phyloP scores from a whole-genome alignment of 2,113 vertebrate species.

The Chaetura pelagica region DNA sequence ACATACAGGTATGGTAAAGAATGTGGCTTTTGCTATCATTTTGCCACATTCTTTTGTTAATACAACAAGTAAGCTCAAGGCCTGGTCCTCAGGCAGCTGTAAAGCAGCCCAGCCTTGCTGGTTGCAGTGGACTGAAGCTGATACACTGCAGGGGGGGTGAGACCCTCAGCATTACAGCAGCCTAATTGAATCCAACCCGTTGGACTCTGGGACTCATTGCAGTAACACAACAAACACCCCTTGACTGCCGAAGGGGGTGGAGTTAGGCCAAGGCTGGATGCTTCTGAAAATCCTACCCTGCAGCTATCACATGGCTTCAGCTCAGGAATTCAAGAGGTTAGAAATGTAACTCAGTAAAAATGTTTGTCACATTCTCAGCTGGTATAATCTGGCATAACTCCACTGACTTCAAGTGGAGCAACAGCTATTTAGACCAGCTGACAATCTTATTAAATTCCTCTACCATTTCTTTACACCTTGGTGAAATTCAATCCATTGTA shows the following conservation, averaged over 20 bases:
- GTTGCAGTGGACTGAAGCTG: rapidly evolving
- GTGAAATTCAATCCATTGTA: not conserved
- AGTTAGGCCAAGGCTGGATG: not conserved
- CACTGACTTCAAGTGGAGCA: not conserved
- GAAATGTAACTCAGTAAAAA: not conserved
- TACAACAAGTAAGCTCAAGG: not conserved
- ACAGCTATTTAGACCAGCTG: not conserved
- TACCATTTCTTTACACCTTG: not conserved
- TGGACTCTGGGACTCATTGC: not conserved
- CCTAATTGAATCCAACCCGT: not conserved
- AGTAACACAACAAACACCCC: not conserved
- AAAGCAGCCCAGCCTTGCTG: not conserved
- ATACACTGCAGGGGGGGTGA: rapidly evolving
- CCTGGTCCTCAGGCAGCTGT: not conserved
- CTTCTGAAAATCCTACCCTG: not conserved
- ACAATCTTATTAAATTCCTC: not conserved
- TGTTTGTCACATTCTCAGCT: not conserved
- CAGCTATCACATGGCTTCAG: not conserved
- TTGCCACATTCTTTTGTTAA: not conserved
- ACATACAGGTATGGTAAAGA: rapidly evolving
- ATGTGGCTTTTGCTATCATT: not conserved
- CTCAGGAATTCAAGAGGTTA: not conserved
- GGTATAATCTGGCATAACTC: not conserved
- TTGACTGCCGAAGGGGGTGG: not conserved
- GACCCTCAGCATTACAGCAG: not conserved